Percentiles rank a stretch among this genome's conserved stretches.
Evolutionary conservation across 2,888 invertebrate species (phyloP).

Genomic region (Apodemia zela): DNA sequence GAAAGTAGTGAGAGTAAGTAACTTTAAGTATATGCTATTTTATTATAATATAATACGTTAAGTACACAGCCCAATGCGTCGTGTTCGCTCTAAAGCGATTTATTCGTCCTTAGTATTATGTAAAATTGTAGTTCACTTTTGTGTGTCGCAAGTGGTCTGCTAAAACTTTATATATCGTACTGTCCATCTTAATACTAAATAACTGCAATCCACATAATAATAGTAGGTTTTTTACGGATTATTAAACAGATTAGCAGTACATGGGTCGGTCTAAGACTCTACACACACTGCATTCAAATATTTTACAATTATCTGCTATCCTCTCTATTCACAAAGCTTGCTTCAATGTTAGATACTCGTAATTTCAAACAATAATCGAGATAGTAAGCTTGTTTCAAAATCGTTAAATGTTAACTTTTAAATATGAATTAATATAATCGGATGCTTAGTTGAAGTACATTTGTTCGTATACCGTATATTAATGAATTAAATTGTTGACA

Average conservation of each 20-base stretch:
- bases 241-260: conserved; percentile 51
- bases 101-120: conserved; percentile 21
- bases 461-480: too few species aligned
- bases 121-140: conserved; percentile 44
- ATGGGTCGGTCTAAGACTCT: conserved; percentile 39
- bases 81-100: conserved; percentile 45
- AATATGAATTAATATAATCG: too few species aligned
- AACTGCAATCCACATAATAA: conserved; percentile 54
- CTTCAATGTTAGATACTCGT: background rate
- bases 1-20: conserved; percentile 38
- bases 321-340: background rate
- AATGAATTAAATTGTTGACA: too few species aligned
- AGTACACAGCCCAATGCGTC: conserved; percentile 65
- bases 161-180: conserved; percentile 70
- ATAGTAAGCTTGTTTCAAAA: background rate
- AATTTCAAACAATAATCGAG: background rate
- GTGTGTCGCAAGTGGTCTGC: conserved; percentile 78
- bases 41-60: conserved; percentile 32
- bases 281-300: conserved; percentile 10
- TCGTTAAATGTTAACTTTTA: too few species aligned
- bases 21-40: conserved; percentile 31
- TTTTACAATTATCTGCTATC: background rate
- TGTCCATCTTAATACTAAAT: conserved; percentile 63
- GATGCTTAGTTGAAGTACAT: too few species aligned
- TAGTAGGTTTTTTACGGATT: conserved; percentile 40